Conservation (phyloP, 2,797 vertebrate species). For the Xenopus petersii region DNA sequence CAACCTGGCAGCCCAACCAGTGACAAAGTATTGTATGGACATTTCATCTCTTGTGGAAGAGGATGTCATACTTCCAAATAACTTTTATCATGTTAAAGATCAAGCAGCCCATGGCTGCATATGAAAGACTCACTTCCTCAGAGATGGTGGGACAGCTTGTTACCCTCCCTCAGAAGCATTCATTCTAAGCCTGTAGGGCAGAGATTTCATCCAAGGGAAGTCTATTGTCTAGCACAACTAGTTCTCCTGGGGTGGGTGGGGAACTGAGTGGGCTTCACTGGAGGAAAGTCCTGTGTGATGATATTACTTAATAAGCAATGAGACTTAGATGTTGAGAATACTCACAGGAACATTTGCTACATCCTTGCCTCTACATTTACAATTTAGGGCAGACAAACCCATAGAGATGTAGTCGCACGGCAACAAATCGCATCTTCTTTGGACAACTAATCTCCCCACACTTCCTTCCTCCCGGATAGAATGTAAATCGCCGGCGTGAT, state of each 20-base stretch:
- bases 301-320: too few relatives aligned
- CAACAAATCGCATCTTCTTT: too few relatives aligned
- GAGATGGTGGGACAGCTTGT: not conserved
- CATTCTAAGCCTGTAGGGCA: not conserved
- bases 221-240: not conserved
- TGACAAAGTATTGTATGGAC: not conserved
- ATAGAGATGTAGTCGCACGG: too few relatives aligned
- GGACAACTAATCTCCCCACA: too few relatives aligned
- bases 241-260: not conserved
- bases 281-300: too few relatives aligned
- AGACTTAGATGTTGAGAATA: too few relatives aligned
- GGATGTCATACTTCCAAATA: not conserved
- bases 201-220: not conserved
- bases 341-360: too few relatives aligned
- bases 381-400: too few relatives aligned
- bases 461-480: too few relatives aligned
- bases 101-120: not conserved
- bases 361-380: too few relatives aligned
- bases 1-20: not conserved
- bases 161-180: not conserved
- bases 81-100: not conserved
- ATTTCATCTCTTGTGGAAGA: not conserved
- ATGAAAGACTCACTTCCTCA: not conserved
- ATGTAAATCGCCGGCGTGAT: too few relatives aligned
- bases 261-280: too few relatives aligned